Evolutionary conservation across 2,888 invertebrate species (phyloP), one percentile per base, ranked within the genome.

Genomic region (Leptogaster cylindrica): DNA sequence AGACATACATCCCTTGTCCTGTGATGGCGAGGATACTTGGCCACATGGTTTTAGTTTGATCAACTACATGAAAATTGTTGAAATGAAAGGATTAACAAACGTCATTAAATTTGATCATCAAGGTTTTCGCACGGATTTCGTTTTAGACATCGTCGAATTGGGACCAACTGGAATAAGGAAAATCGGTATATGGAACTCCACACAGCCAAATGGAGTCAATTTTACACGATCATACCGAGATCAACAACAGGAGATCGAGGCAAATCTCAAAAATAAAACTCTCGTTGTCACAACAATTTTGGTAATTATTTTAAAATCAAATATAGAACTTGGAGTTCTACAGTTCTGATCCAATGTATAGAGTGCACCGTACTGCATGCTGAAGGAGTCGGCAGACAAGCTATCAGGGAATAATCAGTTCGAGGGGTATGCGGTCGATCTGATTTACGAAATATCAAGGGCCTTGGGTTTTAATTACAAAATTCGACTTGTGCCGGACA

Each of bases 301-400:
- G 87, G 97, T 96, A 81, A 87, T 89, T n/a, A n/a, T 20, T 46
- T 82, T 10, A 4, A 25, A 23, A 27, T 48, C 2, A 28, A n/a
- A 20, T 31, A 20, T 7, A 2, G 25, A 10, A 16, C 20, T 33
- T 23, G 6, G 16, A 50, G 18, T 39, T 14, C 28, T 52, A 23
- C 6, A 16, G 10, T 5, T 48, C 75, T 2, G 3, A 44, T 3
- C 23, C 1, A 20, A 18, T 44, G 8, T 72, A 1, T 80, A 97
- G 95, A 97, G 96, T 80, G 87, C 93, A 61, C 98, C 98, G 1
- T 99, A 98, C 80, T 92, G 95, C 75, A 97, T 97, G 95, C 84
- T 92, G 72, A 95, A 92, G 81, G 90, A 92, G 76, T 91, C 93
- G 4, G 90, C 91, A 74, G 89, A 90, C 74, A 89, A 90, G 70